Conservation (phyloP, 2,797 vertebrate species). For the Pogonophryne albipinna region DNA sequence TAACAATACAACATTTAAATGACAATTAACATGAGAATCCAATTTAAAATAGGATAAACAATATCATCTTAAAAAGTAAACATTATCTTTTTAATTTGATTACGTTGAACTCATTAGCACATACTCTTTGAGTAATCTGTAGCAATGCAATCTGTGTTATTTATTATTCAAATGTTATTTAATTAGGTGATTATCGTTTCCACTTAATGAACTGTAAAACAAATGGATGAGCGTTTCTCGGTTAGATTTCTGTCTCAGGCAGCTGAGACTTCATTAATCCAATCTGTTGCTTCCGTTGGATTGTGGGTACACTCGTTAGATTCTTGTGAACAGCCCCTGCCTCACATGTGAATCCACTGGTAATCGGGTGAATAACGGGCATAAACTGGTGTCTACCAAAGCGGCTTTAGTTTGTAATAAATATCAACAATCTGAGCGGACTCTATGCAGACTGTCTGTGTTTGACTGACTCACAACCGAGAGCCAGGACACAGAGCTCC, state of each 20-base stretch:
- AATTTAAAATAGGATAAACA: too few species aligned
- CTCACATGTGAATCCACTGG: not conserved
- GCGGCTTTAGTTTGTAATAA: conserved; percentile 4
- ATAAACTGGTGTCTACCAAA: conserved; percentile 6
- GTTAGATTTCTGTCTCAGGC: not conserved
- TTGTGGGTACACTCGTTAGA: not conserved
- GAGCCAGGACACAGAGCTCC: conserved; percentile 6
- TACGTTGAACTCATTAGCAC: too few species aligned
- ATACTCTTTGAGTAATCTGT: too few species aligned
- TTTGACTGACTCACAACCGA: conserved; percentile 6
- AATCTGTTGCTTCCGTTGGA: not conserved
- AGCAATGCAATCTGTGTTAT: not conserved
- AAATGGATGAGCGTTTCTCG: not conserved
- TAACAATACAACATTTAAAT: not conserved
- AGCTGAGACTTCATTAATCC: not conserved
- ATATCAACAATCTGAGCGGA: not conserved
- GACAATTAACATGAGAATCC: not conserved
- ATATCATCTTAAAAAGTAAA: too few species aligned
- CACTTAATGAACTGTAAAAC: not conserved
- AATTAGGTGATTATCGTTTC: not conserved
- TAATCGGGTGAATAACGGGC: conserved; percentile 14
- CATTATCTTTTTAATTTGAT: too few species aligned
- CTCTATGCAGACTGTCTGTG: conserved; percentile 9
- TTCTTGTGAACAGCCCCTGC: not conserved
- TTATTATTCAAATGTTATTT: not conserved